Evolutionary conservation across 1,140 invertebrate species (phyloP).

Genomic region (Halyomorpha halys): DNA sequence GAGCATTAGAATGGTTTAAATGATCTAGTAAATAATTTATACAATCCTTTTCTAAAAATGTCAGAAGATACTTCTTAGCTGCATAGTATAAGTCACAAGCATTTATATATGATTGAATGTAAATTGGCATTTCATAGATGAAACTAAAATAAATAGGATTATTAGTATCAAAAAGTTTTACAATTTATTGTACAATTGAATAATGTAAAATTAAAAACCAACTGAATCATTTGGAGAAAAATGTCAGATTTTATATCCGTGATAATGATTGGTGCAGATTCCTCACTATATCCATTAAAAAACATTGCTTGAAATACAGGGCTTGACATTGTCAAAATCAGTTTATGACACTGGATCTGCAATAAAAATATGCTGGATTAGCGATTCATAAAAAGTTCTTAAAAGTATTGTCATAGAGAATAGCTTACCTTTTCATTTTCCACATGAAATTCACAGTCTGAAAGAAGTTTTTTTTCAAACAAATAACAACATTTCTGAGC

Average conservation of each 20-base stretch:
- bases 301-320: constrained; percentile 75
- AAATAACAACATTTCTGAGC: constrained; percentile 12
- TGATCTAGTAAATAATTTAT: constrained; percentile 69
- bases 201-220: no score
- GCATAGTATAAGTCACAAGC: constrained; percentile 77
- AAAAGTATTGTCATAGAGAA: neutral
- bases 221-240: constrained; percentile 64
- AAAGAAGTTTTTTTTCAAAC: constrained; percentile 18
- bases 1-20: constrained; percentile 65
- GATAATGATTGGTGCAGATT: constrained; percentile 60
- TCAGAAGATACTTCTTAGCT: constrained; percentile 79
- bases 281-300: constrained; percentile 60
- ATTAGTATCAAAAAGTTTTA: neutral
- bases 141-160: constrained; percentile 42
- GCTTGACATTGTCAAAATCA: constrained; percentile 71
- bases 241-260: constrained; percentile 72
- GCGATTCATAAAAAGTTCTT: neutral
- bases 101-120: constrained; percentile 66
- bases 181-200: no score
- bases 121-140: constrained; percentile 70
- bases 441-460: constrained; percentile 22
- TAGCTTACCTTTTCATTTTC: constrained; percentile 21
- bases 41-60: constrained; percentile 66
- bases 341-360: constrained; percentile 62
- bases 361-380: constrained; percentile 21